Evolutionary conservation across 1,140 invertebrate species (phyloP).

Genomic region (Anoplophora glabripennis): DNA sequence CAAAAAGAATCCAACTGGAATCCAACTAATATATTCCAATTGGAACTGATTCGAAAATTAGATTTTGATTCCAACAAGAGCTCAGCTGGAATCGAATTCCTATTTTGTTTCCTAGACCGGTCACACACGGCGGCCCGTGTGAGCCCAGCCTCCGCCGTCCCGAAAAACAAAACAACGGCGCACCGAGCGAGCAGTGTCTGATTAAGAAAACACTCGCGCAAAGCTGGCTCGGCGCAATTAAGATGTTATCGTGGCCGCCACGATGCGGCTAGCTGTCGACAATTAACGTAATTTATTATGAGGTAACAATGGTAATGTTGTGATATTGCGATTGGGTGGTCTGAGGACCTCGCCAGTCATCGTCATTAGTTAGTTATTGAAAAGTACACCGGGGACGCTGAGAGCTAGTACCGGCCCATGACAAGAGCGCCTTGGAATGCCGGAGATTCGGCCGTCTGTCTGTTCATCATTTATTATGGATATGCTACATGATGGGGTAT

Average conservation of each 20-base stretch:
- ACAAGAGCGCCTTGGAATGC: conserved; percentile 23
- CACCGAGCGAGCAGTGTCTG: conserved; percentile 22
- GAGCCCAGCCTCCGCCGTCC: too few relatives aligned
- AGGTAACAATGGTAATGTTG: conserved; percentile 48
- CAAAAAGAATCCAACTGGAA: too few relatives aligned
- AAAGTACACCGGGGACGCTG: conserved; percentile 27
- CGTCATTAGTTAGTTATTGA: conserved; percentile 47
- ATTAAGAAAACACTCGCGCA: conserved; percentile 47
- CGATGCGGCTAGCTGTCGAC: conserved; percentile 47
- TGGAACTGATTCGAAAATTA: too few relatives aligned
- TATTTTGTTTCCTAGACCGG: not conserved
- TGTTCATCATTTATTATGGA: conserved; percentile 27
- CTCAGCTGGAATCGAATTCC: too few relatives aligned
- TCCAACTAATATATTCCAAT: too few relatives aligned
- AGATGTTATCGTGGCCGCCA: conserved; percentile 46
- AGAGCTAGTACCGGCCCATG: not conserved
- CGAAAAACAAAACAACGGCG: not conserved
- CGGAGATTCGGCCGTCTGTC: conserved; percentile 22
- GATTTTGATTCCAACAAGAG: too few relatives aligned
- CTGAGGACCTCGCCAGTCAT: conserved; percentile 38
- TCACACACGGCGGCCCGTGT: not conserved
- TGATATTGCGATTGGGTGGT: conserved; percentile 48
- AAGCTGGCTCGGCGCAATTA: conserved; percentile 44
- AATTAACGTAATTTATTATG: conserved; percentile 50
- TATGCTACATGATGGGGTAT: conserved; percentile 16